Evolutionary conservation across 2,113 vertebrate species (phyloP).

Genomic region (Ondatra zibethicus): DNA sequence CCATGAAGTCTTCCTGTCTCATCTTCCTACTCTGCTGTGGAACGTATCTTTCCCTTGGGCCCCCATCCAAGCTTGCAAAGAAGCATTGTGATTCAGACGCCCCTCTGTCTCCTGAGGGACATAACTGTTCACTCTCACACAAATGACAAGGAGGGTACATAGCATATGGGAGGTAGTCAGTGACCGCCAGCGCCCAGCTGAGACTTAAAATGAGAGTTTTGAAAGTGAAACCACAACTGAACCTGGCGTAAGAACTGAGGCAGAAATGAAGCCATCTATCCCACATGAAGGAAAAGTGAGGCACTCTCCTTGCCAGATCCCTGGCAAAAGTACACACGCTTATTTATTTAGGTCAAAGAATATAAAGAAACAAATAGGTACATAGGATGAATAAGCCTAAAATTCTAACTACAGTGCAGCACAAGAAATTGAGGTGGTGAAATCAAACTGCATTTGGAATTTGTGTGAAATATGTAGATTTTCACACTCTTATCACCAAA

Average conservation of each 20-base stretch:
- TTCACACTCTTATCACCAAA: background rate
- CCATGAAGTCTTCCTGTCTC: background rate
- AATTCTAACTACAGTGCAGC: background rate
- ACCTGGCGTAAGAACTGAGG: constrained; percentile 16
- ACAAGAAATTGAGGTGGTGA: background rate
- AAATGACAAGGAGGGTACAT: background rate
- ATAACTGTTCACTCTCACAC: background rate
- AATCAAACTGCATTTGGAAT: background rate
- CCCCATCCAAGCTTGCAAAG: background rate
- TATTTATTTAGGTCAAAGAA: background rate
- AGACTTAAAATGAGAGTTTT: background rate
- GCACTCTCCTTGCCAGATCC: background rate
- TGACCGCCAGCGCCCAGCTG: background rate
- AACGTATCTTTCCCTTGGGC: background rate
- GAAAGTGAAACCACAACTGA: background rate
- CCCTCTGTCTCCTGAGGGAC: background rate
- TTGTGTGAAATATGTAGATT: background rate
- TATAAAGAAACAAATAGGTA: background rate
- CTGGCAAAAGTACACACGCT: background rate
- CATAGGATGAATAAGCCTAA: background rate
- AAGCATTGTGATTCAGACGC: background rate
- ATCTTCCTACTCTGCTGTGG: background rate
- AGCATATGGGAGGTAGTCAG: background rate
- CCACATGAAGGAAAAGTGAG: background rate
- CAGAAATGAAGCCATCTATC: background rate